Base-by-base conservation (phyloP, 2,113 vertebrate genomes). In the Aramus guarauna region DNA sequence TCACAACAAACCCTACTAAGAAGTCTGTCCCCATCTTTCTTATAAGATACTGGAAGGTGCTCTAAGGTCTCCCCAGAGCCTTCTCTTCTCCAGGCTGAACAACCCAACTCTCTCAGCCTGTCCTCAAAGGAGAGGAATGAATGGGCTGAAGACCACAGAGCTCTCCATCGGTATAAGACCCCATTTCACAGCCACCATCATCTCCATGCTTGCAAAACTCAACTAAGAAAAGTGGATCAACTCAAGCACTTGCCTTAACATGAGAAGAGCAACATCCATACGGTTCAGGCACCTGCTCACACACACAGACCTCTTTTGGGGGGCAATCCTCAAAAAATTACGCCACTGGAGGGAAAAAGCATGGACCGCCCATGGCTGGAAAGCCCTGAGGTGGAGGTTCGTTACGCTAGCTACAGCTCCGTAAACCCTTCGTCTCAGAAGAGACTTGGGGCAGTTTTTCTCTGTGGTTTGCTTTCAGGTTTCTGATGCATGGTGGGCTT, bases 1-100 rank as follows among this genome's bases (percentile, higher is more conserved):
- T 32, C 1, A 0, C 14, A 4, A 15, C 52, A 37, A 18, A 26
- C 15, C 27, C 22, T 73, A 1, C 21, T 13, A 12, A 52, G 21
- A 30, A 37, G 22, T 15, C 36, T 15, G 6, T 59, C 39, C 7
- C 34, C 47, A n/a, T 6, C 37, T 67, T 59, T 50, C 26, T 10
- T 37, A 9, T 3, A 20, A 21, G 9, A 39, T 1, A 36, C 17
- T 30, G 39, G 2, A 6, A 48, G 14, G 37, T 0, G 1, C 29
- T 2, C 3, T 6, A 9, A 45, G 13, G 20, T 32, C 45, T 56
- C 30, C n/a, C 24, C 0, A 0, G 5, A 58, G 30, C 36, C 20
- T 41, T 30, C 50, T 48, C 50, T 66, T 55, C 52, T 58, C n/a
- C n/a, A 29, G 52, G 23, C 60, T 67, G n/a, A 75, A 48, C 43